Conservation (phyloP, 2,888 invertebrate species). For the Dasysyrphus albostriatus region DNA sequence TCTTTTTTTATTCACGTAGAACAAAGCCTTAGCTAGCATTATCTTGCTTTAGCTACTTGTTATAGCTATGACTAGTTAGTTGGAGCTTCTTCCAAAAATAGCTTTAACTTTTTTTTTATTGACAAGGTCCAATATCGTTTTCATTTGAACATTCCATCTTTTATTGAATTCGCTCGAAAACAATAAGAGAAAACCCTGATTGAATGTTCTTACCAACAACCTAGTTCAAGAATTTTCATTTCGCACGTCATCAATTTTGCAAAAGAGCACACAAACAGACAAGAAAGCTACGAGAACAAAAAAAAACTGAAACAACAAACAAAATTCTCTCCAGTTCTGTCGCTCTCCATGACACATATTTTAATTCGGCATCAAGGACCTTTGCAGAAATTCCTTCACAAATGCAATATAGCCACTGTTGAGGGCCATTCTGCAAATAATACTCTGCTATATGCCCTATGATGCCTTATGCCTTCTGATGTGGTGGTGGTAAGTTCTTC, state of each 20-base stretch:
- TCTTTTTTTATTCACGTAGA: too few species aligned
- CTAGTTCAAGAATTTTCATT: slow-evolving; percentile 58
- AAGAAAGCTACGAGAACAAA: not conserved
- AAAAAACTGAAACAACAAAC: not conserved
- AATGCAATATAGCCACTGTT: slow-evolving; percentile 72
- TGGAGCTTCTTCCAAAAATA: too few species aligned
- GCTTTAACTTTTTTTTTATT: too few species aligned
- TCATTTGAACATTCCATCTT: not conserved
- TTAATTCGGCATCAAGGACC: slow-evolving; percentile 64
- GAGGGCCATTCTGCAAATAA: slow-evolving; percentile 52
- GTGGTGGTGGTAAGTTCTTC: slow-evolving; percentile 74
- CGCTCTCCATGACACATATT: slow-evolving; percentile 61
- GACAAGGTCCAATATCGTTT: too few species aligned
- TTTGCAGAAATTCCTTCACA: slow-evolving; percentile 71
- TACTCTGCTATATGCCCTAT: slow-evolving; percentile 10
- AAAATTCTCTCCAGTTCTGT: slow-evolving; percentile 10
- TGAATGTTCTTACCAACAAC: slow-evolving; percentile 25
- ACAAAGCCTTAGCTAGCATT: too few species aligned
- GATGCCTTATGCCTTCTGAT: slow-evolving; percentile 15
- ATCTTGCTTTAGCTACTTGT: too few species aligned
- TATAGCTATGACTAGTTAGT: too few species aligned
- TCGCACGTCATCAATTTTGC: slow-evolving; percentile 66
- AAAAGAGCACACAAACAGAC: slow-evolving; percentile 8
- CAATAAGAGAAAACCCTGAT: slow-evolving; percentile 24
- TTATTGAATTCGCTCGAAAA: slow-evolving; percentile 29